Percentiles rank a stretch among this genome's conserved stretches.
Evolutionary conservation across 2,113 vertebrate genomes (phyloP).

Genomic region (Heptranchias perlo): DNA sequence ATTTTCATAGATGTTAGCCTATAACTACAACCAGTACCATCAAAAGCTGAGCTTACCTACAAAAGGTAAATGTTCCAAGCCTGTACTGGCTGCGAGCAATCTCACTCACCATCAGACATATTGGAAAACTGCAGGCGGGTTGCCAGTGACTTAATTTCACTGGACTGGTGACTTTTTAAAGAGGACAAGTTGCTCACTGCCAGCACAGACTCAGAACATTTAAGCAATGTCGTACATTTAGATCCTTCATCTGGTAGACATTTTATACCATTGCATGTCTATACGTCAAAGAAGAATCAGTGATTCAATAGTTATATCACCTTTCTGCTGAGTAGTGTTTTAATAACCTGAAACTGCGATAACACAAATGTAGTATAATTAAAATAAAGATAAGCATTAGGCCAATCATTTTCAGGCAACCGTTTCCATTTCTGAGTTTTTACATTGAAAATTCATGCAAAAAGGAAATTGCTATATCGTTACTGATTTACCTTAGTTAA

Average conservation of each 20-base stretch:
- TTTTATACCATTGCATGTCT: neutral
- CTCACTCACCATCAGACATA: neutral
- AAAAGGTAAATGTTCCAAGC: neutral
- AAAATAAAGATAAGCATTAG: neutral
- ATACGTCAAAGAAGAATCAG: neutral
- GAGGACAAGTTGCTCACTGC: neutral
- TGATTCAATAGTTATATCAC: neutral
- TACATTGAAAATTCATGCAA: neutral
- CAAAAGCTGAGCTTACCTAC: neutral
- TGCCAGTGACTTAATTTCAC: neutral
- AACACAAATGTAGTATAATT: neutral
- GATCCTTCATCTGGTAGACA: neutral
- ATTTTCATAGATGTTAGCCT: neutral
- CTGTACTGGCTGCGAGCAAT: neutral
- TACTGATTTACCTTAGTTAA: neutral
- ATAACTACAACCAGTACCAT: neutral
- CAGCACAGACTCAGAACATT: neutral
- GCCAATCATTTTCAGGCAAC: neutral
- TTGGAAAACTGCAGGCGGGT: neutral
- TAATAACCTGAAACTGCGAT: neutral
- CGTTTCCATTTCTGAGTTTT: neutral
- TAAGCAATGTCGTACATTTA: neutral
- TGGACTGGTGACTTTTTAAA: neutral
- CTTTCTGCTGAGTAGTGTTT: neutral
- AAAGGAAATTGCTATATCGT: neutral